Base-by-base conservation (phyloP, 2,888 invertebrate genomes). In the Ormyrus rosae region DNA sequence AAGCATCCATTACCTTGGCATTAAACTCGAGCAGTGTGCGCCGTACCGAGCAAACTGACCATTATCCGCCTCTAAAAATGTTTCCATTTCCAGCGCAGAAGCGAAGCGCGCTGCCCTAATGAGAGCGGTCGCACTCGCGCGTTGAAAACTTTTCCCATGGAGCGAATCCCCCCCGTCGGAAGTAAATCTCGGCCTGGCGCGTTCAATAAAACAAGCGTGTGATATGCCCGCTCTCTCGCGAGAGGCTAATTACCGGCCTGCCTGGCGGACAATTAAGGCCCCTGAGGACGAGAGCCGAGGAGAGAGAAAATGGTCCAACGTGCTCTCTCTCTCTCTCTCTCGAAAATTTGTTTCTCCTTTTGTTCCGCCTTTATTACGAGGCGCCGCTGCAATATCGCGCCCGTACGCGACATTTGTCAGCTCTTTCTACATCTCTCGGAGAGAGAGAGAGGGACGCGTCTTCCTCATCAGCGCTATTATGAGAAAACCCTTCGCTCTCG, bases 401-500 rank as follows among this genome's bases (percentile, higher is more conserved):
- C 53, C 8, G 45, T 50, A 53, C n/a, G 34, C 34, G 34, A 34
- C 61, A 76, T 69, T 69, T 53, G 75, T 61, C 67, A 68, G 5
- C 48, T 64, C 46, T 56, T 34, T 73, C 73, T 73, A 9, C 63
- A 46, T 73, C 64, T 73, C 73, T 69, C 68, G 45, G 4, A 61
- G 19, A 19, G 19, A 19, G 34, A 34, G 34, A 34, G 34, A 34
- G 34, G 34, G 34, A 34, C 63, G 58, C 56, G 4, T 67, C 67
- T 64, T 60, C 34, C 46, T 45, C 64, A 34, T 64, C 56, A 34
- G 34, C 34, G 7, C 64, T 13, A 34, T 61, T 68, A 73, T 78
- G 73, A 78, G 78, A 78, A 73, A 53, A 73, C 61, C 72, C 73
- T 78, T 56, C 34, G 61, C 67, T 46, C 34, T 34, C 9, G 51